Conservation (phyloP, 1,140 invertebrate species). For the Parapsyche elsis region DNA sequence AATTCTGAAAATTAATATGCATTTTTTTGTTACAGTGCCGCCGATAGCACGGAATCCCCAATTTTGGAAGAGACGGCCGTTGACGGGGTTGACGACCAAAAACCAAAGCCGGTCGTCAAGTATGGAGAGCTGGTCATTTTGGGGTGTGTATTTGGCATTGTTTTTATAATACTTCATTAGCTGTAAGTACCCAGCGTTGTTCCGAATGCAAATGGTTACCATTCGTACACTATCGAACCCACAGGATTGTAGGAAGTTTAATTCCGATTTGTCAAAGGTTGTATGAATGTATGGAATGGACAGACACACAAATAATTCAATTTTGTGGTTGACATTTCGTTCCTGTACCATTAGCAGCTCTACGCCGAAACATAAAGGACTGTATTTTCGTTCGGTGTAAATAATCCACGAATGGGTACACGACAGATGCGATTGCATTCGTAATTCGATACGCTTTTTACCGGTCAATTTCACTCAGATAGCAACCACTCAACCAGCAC, state of each 20-base stretch:
- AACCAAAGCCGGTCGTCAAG: conserved; percentile 81
- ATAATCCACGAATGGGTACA: not conserved
- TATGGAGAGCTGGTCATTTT: conserved; percentile 95
- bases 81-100: conserved; percentile 73
- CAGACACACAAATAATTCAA: too few species aligned
- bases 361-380: too few species aligned
- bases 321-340: not conserved
- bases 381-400: too few species aligned
- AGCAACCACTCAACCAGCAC: not conserved
- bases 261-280: too few species aligned
- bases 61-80: conserved; percentile 74
- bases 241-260: too few species aligned
- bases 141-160: conserved; percentile 75
- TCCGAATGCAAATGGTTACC: too few species aligned
- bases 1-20: not conserved
- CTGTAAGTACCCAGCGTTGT: too few species aligned
- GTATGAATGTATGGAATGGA: too few species aligned
- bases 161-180: too few species aligned
- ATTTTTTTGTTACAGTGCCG: conserved; percentile 68
- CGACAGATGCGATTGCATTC: not conserved
- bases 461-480: not conserved
- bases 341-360: too few species aligned
- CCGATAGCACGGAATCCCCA: conserved; percentile 77
- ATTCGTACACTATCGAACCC: too few species aligned
- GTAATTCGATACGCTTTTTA: conserved; percentile 4